A percentile compares a stretch with the other conserved stretches of the same genome.
Conservation (phyloP, 37 sponge, comb jelly and placozoan genomes). For the Cliona cf. orientalis region DNA sequence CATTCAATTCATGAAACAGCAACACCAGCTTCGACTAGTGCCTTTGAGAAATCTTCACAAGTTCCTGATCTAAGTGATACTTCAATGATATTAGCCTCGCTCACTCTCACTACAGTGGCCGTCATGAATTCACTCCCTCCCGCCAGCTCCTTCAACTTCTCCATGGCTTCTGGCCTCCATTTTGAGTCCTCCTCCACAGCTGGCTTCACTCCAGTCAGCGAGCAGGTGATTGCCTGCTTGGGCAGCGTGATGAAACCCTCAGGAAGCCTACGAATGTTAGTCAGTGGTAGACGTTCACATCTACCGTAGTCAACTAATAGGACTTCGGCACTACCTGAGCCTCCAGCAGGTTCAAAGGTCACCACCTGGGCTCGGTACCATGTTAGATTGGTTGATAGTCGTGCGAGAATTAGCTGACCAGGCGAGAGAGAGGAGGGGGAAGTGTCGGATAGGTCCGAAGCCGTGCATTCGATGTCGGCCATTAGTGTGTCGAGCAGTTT, state of each 20-base stretch:
- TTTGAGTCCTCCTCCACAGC: not conserved
- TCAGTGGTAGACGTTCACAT: not conserved
- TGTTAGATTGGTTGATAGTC: slow-evolving; percentile 42
- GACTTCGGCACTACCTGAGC: slow-evolving; percentile 34
- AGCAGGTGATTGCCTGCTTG: slow-evolving; percentile 44
- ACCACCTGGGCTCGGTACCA: slow-evolving; percentile 73
- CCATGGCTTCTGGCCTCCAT: slow-evolving; percentile 5
- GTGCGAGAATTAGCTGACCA: slow-evolving; percentile 25
- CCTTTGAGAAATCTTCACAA: not conserved
- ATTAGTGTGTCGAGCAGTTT: not conserved
- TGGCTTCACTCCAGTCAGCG: not conserved
- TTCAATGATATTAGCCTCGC: not conserved
- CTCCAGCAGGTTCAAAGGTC: not conserved
- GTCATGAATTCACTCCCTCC: not conserved
- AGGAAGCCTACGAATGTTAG: slow-evolving; percentile 4
- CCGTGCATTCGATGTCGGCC: slow-evolving; percentile 3
- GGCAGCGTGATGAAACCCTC: slow-evolving; percentile 19
- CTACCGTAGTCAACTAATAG: slow-evolving; percentile 82
- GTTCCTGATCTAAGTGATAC: not conserved
- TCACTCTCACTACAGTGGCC: slow-evolving; percentile 2
- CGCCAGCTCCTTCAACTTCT: slow-evolving; percentile 16
- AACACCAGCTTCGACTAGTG: not conserved
- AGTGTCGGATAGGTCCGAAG: not conserved
- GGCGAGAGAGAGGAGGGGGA: not conserved
- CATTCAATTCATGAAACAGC: no score